These are phyloP conservation scores for Meiosimyza decipiens DNA, from an alignment of 2,888 invertebrate species.

Conservation along the genomic window DNA sequence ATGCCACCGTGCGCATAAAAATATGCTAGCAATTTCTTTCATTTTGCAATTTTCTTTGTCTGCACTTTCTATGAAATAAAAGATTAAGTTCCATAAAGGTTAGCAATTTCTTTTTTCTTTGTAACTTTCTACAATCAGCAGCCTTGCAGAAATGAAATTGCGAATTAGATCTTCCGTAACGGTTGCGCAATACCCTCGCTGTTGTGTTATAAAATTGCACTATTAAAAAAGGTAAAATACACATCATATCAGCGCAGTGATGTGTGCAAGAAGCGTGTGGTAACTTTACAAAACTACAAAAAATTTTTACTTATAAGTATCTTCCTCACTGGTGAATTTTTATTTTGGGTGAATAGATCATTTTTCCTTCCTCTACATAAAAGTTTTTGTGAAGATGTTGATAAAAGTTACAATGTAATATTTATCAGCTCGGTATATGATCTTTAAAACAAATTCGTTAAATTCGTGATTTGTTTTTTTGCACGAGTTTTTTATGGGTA, in stretches of 20 bases:
- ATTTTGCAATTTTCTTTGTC: background rate
- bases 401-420: no score
- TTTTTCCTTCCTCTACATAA: no score
- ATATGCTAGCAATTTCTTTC: slow-evolving; percentile 1
- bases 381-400: no score
- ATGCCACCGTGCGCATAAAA: slow-evolving; percentile 2
- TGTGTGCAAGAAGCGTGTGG: no score
- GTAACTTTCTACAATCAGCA: slow-evolving; percentile 8
- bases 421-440: no score
- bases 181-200: background rate
- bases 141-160: slow-evolving; percentile 26
- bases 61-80: background rate
- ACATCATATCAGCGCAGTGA: background rate
- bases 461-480: background rate
- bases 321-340: background rate
- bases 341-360: no score
- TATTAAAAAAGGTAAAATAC: background rate
- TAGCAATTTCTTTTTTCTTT: background rate
- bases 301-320: background rate
- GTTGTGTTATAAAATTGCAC: background rate
- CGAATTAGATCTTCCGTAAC: slow-evolving; percentile 26
- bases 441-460: no score
- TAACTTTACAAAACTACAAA: background rate
- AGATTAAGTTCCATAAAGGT: background rate
- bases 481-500: background rate